phyloP scores from a whole-genome alignment of 2,888 invertebrate genomes.

The Clostera curtula region DNA sequence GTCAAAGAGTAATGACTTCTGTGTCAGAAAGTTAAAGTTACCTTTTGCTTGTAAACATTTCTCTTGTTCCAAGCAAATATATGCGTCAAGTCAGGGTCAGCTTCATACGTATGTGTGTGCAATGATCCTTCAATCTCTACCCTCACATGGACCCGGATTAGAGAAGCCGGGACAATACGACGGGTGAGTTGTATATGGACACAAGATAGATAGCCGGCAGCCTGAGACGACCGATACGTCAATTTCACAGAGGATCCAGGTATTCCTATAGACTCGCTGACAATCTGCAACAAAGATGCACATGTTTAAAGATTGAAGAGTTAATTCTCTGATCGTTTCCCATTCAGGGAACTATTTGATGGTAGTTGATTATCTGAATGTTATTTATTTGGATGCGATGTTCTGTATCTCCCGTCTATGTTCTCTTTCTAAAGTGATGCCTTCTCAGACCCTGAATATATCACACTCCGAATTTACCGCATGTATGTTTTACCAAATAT shows the following conservation, averaged over 20 bases:
- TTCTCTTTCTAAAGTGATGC: too few species aligned
- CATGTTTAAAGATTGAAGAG: too few species aligned
- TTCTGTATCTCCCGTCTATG: too few species aligned
- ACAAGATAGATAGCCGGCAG: conserved; percentile 94
- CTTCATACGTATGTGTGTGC: conserved; percentile 94
- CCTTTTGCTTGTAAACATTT: conserved; percentile 98
- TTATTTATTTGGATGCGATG: too few species aligned
- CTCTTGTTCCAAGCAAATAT: conserved; percentile 98
- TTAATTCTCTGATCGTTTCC: too few species aligned
- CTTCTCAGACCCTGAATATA: too few species aligned
- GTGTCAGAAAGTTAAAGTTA: conserved; percentile 15
- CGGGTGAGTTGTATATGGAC: conserved; percentile 93
- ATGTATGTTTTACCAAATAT: too few species aligned
- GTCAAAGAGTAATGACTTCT: too few species aligned
- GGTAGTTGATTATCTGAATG: too few species aligned
- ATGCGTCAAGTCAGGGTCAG: conserved; percentile 95
- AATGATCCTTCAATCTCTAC: conserved; percentile 95
- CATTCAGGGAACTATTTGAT: too few species aligned
- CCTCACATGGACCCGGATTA: conserved; percentile 92
- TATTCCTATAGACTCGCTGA: conserved; percentile 96
- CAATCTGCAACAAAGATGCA: conserved; percentile 80
- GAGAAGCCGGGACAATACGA: conserved; percentile 83
- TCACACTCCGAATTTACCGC: too few species aligned
- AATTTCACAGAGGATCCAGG: conserved; percentile 95
- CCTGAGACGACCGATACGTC: conserved; percentile 96